These are phyloP conservation scores for Actenoides lindsayi DNA, from an alignment of 2,113 vertebrate genomes.

Conservation along the genomic window DNA sequence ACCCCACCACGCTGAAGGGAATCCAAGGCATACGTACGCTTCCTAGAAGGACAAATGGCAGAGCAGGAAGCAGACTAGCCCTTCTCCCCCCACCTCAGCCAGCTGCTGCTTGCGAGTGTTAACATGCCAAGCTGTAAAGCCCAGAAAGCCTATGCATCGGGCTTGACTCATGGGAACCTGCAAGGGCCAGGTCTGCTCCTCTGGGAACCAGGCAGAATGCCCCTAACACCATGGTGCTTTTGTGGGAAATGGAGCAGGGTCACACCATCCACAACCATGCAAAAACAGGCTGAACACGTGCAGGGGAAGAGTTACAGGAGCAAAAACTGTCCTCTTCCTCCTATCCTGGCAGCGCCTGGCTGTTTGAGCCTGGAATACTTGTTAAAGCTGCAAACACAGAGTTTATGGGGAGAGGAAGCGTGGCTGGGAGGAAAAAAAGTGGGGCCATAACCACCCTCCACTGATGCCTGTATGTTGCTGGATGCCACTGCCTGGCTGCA, in stretches of 20 bases:
- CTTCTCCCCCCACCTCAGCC: neutral
- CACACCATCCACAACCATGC: neutral
- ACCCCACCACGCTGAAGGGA: neutral
- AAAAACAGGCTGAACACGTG: neutral
- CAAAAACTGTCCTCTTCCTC: neutral
- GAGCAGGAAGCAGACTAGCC: conserved; percentile 8
- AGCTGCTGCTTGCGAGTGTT: conserved; percentile 9
- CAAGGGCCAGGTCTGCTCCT: neutral
- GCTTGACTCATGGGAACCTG: neutral
- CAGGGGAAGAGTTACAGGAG: neutral
- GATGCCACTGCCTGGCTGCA: neutral
- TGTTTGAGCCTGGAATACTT: neutral
- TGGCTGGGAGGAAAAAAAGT: neutral
- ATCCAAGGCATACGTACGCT: conserved; percentile 7
- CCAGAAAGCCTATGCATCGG: neutral
- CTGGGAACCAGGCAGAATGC: neutral
- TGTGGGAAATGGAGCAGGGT: neutral
- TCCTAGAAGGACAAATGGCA: conserved; percentile 38
- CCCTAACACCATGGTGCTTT: neutral
- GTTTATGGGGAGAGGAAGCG: neutral
- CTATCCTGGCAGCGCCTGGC: neutral
- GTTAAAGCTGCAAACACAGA: neutral
- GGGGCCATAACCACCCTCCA: neutral
- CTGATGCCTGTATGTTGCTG: neutral
- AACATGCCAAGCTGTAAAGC: neutral